These are phyloP conservation scores for Rhynchopsitta pachyrhyncha DNA, from an alignment of 2,113 vertebrate species.

Conservation along the genomic window DNA sequence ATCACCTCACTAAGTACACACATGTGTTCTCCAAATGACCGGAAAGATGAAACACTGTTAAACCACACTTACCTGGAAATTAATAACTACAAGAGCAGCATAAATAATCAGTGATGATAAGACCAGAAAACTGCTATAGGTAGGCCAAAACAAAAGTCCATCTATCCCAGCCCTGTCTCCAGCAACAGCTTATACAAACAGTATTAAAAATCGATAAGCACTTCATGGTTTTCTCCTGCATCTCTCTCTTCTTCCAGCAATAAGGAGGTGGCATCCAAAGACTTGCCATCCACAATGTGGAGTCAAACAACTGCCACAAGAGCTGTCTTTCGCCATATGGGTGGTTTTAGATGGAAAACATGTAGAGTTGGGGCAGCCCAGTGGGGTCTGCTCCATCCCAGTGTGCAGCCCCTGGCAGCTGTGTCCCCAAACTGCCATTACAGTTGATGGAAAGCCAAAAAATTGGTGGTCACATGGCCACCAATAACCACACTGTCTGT, in stretches of 20 bases:
- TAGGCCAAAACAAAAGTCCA: background rate
- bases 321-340: background rate
- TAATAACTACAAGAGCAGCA: background rate
- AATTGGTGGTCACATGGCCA: background rate
- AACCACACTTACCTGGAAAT: background rate
- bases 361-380: background rate
- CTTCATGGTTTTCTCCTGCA: rapidly evolving
- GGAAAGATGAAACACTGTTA: background rate
- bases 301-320: background rate
- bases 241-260: background rate
- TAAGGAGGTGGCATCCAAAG: background rate
- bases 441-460: background rate
- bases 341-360: background rate
- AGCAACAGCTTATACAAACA: background rate
- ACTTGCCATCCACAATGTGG: background rate
- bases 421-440: background rate
- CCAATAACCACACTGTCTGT: background rate
- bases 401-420: background rate
- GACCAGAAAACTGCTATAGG: background rate
- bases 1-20: background rate
- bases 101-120: background rate
- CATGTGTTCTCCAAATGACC: slow-evolving; percentile 15
- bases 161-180: background rate
- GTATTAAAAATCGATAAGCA: background rate
- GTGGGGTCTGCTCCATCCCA: rapidly evolving